Percentiles rank a stretch among this genome's conserved stretches.
phyloP scores from a whole-genome alignment of 1,140 invertebrate species.

The Octopus bimaculoides region DNA sequence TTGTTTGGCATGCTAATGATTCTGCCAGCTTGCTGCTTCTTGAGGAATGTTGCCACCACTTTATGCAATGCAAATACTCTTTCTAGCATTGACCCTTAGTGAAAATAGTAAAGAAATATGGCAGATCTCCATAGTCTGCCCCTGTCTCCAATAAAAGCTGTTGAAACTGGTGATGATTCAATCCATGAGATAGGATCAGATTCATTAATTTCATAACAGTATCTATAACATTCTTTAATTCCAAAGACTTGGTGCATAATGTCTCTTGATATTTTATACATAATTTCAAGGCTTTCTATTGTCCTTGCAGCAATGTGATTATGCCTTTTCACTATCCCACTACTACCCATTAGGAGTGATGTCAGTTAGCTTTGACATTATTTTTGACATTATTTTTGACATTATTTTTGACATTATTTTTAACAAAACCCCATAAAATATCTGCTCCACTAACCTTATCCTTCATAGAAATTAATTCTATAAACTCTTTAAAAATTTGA shows the following conservation, averaged over 20 bases:
- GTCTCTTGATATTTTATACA: slow-evolving; percentile 1
- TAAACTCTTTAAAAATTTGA: slow-evolving; percentile 1
- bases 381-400: neutral
- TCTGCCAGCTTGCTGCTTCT: neutral
- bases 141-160: slow-evolving; percentile 3
- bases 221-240: slow-evolving; percentile 1
- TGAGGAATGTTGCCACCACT: slow-evolving; percentile 6
- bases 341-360: neutral
- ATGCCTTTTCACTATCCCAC: slow-evolving; percentile 4
- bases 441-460: slow-evolving; percentile 1
- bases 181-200: slow-evolving; percentile 7
- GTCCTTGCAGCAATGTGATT: slow-evolving; percentile 1
- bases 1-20: no score
- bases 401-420: neutral
- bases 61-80: slow-evolving; percentile 7
- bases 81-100: slow-evolving; percentile 1
- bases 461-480: slow-evolving; percentile 2
- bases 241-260: slow-evolving; percentile 1
- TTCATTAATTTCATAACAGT: neutral
- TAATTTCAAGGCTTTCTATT: slow-evolving; percentile 5
- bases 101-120: neutral
- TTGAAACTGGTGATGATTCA: slow-evolving; percentile 1
- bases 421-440: slow-evolving; percentile 1
- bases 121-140: neutral
- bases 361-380: neutral